Percentiles rank a stretch among this genome's conserved stretches.
phyloP scores from a whole-genome alignment of 2,888 invertebrate genomes.

The Lasioglossum pauxillum region DNA sequence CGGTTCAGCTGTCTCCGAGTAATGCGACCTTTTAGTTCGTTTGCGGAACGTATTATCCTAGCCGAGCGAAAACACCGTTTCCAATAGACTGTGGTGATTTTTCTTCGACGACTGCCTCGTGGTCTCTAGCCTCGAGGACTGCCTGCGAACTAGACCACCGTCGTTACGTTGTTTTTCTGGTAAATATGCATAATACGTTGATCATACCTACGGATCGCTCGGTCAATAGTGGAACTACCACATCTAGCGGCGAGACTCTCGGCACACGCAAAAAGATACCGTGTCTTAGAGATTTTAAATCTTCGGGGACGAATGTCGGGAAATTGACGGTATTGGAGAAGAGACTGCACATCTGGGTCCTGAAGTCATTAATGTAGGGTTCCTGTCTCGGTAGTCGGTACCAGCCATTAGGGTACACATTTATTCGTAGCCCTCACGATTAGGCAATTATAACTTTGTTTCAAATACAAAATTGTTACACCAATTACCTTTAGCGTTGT shows the following conservation, averaged over 20 bases:
- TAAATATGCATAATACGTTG: constrained; percentile 9
- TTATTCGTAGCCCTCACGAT: no score
- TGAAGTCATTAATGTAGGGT: not conserved
- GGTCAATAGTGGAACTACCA: not conserved
- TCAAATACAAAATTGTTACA: no score
- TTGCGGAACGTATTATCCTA: constrained; percentile 31
- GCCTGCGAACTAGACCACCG: not conserved
- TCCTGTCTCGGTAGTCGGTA: not conserved
- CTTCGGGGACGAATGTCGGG: not conserved
- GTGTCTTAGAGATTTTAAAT: not conserved
- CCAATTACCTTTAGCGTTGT: no score
- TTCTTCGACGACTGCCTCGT: not conserved
- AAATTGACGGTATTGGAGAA: not conserved
- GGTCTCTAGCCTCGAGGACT: not conserved
- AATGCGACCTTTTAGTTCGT: constrained; percentile 31
- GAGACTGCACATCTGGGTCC: not conserved
- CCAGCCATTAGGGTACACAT: no score
- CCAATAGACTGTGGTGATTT: constrained; percentile 17
- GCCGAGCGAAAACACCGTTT: constrained; percentile 6
- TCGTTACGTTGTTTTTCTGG: not conserved
- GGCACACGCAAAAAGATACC: not conserved
- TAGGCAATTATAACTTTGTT: no score
- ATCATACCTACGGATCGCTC: not conserved
- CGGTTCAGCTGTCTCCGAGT: constrained; percentile 13
- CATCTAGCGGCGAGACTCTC: not conserved